Evolutionary conservation across 2,888 invertebrate genomes (phyloP).

Genomic region (Acanthosoma haemorrhoidale): DNA sequence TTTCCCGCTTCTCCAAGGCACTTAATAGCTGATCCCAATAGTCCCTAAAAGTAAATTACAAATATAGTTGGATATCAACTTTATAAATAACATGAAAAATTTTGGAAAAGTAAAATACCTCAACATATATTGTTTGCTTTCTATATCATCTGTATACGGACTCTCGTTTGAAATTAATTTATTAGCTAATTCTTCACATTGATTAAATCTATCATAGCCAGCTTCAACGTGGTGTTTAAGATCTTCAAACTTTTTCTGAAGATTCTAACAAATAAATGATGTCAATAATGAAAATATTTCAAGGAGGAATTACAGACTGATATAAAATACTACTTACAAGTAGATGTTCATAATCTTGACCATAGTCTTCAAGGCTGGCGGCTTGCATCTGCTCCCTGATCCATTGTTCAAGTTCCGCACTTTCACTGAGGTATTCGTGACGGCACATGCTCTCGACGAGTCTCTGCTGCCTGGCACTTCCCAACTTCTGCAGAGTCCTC

Average conservation of each 20-base stretch:
- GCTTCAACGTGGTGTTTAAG: conserved; percentile 85
- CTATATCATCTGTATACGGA: conserved; percentile 78
- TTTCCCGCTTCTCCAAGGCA: conserved; percentile 78
- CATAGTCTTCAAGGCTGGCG: conserved; percentile 88
- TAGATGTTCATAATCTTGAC: conserved; percentile 88
- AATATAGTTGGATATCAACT: too few species aligned
- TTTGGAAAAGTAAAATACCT: too few species aligned
- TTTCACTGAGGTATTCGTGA: conserved; percentile 86
- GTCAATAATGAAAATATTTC: neutral
- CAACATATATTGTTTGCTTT: conserved; percentile 77
- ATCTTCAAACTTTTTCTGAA: conserved; percentile 88
- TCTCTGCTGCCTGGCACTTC: conserved; percentile 71
- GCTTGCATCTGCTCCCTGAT: conserved; percentile 84
- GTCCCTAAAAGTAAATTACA: conserved; percentile 52
- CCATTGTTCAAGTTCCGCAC: conserved; percentile 85
- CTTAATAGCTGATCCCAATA: conserved; percentile 85
- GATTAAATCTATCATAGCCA: conserved; percentile 82
- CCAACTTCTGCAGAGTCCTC: conserved; percentile 71
- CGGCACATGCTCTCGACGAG: conserved; percentile 86
- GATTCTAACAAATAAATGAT: conserved; percentile 52
- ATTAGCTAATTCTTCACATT: conserved; percentile 83
- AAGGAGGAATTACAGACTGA: too few species aligned
- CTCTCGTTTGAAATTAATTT: conserved; percentile 80
- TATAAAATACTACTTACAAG: conserved; percentile 51
- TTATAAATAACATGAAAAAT: too few species aligned